phyloP scores from a whole-genome alignment of 2,113 vertebrate genomes.

The Daboia siamensis region DNA sequence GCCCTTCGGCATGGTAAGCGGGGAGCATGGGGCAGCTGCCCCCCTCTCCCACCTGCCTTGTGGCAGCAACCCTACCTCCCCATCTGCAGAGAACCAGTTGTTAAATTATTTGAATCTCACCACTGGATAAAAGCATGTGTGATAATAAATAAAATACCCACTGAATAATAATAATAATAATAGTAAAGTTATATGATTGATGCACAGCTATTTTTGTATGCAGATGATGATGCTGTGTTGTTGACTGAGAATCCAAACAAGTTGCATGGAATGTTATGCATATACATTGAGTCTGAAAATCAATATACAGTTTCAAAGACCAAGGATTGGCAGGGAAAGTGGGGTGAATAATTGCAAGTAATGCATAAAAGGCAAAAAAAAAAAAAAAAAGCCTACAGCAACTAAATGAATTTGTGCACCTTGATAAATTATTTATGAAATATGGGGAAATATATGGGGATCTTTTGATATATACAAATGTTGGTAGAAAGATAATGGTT shows the following conservation, averaged over 20 bases:
- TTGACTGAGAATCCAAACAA: neutral
- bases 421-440: neutral
- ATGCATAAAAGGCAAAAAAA: neutral
- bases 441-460: neutral
- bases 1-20: too few species aligned
- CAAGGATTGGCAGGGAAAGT: neutral
- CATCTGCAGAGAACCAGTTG: too few species aligned
- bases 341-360: neutral
- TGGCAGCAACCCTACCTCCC: too few species aligned
- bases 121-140: neutral
- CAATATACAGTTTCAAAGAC: neutral
- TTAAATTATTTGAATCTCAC: too few species aligned
- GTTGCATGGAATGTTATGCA: neutral
- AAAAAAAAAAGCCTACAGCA: neutral
- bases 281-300: neutral
- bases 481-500: neutral
- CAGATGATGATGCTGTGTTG: neutral
- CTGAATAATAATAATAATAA: neutral
- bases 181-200: neutral
- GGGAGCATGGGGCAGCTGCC: too few species aligned
- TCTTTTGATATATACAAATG: neutral
- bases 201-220: neutral
- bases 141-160: too few species aligned
- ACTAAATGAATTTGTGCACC: neutral
- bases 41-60: too few species aligned